Percentiles rank a stretch among this genome's conserved stretches.
Conservation (phyloP, 2,797 vertebrate species). For the Eidolon dupreanum region DNA sequence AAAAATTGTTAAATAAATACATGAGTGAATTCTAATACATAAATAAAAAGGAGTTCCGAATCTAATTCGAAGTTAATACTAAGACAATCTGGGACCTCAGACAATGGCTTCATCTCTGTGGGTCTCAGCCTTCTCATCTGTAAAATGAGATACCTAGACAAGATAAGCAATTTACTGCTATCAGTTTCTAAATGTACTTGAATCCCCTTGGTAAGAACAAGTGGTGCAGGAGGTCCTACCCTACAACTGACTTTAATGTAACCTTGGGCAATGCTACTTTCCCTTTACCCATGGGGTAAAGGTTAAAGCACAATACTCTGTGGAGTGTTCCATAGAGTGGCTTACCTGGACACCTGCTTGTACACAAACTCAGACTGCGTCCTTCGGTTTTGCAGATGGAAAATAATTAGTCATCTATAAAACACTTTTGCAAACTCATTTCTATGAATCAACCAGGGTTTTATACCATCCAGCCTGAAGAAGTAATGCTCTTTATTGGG, state of each 20-base stretch:
- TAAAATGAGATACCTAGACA: background rate
- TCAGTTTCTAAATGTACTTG: background rate
- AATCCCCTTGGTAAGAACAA: too few species aligned
- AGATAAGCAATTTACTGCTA: too few species aligned
- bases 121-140: background rate
- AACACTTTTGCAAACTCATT: background rate
- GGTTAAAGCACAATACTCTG: rapidly evolving
- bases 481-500: background rate
- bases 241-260: background rate
- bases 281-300: background rate
- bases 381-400: background rate
- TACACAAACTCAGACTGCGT: background rate
- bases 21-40: background rate
- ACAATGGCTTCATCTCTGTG: background rate
- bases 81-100: background rate
- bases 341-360: background rate
- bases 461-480: background rate
- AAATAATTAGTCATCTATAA: background rate
- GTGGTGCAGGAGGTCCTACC: background rate
- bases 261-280: background rate
- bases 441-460: background rate
- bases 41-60: background rate
- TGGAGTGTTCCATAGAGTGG: rapidly evolving
- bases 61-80: background rate
- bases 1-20: background rate